phyloP scores from a whole-genome alignment of 2,888 invertebrate genomes.

The Rhamphomyia laevipes region DNA sequence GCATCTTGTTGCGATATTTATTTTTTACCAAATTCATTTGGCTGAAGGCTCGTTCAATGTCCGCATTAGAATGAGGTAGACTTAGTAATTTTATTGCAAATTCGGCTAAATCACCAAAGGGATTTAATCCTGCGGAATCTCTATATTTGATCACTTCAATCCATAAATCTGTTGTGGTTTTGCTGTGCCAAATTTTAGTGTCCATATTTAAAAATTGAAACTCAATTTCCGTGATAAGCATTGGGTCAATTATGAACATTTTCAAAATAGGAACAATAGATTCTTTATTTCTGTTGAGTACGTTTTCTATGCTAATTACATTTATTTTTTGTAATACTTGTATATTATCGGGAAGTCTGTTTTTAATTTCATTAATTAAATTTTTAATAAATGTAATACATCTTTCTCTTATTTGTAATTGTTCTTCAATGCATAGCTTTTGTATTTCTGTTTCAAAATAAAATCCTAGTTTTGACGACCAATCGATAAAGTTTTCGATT shows the following conservation, averaged over 20 bases:
- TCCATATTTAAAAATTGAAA: too few species aligned
- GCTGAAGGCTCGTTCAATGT: not conserved
- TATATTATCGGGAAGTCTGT: not conserved
- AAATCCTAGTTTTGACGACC: not conserved
- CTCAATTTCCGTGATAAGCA: too few species aligned
- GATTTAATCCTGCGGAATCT: not conserved
- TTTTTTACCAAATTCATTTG: conserved; percentile 3
- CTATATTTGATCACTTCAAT: not conserved
- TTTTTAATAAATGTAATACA: not conserved
- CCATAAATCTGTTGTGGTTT: not conserved
- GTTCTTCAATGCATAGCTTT: not conserved
- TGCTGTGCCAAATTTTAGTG: too few species aligned
- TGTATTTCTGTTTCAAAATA: not conserved
- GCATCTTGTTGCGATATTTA: not conserved
- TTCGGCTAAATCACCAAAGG: not conserved
- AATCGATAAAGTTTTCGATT: too few species aligned
- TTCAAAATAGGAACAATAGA: too few species aligned
- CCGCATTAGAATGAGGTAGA: conserved; percentile 1
- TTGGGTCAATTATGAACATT: too few species aligned
- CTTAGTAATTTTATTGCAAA: not conserved
- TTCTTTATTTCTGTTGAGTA: too few species aligned
- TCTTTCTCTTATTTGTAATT: not conserved
- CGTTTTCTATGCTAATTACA: not conserved
- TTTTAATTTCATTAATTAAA: not conserved
- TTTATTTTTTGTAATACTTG: not conserved